Percentiles rank a stretch among this genome's conserved stretches.
Evolutionary conservation across 2,888 invertebrate genomes (phyloP).

Genomic region (Drosophila barbarae): DNA sequence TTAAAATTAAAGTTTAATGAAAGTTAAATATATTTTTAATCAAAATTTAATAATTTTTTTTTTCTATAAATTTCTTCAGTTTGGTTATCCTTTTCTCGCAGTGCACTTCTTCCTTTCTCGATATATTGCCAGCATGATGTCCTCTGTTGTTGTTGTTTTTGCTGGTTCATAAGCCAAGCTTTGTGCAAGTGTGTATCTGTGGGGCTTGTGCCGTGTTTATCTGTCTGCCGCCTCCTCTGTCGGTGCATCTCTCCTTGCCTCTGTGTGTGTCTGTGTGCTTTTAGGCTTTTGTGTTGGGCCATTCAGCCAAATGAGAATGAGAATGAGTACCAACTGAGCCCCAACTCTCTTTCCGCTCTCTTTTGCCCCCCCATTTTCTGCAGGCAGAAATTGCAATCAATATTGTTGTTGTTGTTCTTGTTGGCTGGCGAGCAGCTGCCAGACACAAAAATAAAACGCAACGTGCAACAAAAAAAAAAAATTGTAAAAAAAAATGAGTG

Average conservation of each 20-base stretch:
- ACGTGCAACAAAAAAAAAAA: constrained; percentile 31
- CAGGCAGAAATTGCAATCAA: constrained; percentile 75
- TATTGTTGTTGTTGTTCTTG: constrained; percentile 58
- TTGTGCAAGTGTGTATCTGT: constrained; percentile 13
- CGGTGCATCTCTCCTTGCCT: background rate
- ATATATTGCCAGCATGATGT: constrained; percentile 33
- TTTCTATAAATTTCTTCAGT: background rate
- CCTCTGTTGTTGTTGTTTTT: constrained; percentile 24
- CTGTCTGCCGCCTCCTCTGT: constrained; percentile 36
- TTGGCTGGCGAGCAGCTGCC: constrained; percentile 65
- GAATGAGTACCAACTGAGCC: constrained; percentile 32
- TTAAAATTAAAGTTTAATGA: background rate
- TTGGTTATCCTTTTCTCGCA: background rate
- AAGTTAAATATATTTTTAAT: too few species aligned
- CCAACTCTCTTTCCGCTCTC: constrained; percentile 11
- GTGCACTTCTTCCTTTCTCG: constrained; percentile 21
- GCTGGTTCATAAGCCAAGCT: constrained; percentile 44
- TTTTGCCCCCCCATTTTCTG: constrained; percentile 34
- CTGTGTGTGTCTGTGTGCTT: constrained; percentile 52
- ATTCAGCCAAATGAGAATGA: constrained; percentile 67
- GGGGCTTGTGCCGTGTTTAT: constrained; percentile 32
- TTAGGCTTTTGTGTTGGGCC: constrained; percentile 68
- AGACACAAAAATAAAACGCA: constrained; percentile 61
- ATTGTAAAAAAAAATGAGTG: constrained; percentile 28
- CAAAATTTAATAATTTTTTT: too few species aligned